phyloP scores from a whole-genome alignment of 2,113 vertebrate genomes.

The Psettodes erumei region DNA sequence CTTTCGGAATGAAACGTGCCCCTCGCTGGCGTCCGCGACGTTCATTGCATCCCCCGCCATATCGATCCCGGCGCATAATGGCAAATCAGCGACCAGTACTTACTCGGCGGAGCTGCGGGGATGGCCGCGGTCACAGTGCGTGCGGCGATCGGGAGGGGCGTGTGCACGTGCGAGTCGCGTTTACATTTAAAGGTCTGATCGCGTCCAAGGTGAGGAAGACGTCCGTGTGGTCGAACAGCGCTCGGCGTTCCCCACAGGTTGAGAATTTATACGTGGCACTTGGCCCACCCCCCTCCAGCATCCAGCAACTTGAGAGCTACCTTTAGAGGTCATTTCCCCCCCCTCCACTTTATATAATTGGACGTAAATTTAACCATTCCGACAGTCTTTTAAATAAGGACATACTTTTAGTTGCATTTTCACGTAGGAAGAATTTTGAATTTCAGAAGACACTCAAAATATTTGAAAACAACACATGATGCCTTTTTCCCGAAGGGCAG shows the following conservation, averaged over 20 bases:
- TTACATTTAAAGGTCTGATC: constrained; percentile 50
- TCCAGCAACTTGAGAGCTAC: constrained; percentile 27
- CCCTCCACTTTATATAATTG: constrained; percentile 38
- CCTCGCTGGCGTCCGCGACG: constrained; percentile 50
- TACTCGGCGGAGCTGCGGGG: constrained; percentile 43
- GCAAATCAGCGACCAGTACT: constrained; percentile 51
- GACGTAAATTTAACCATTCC: constrained; percentile 34
- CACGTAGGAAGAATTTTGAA: background rate
- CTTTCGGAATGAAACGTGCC: constrained; percentile 68
- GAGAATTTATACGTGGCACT: constrained; percentile 42
- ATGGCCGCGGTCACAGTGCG: constrained; percentile 71
- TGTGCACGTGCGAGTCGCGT: constrained; percentile 38
- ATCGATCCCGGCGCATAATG: constrained; percentile 48
- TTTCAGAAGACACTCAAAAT: constrained; percentile 23
- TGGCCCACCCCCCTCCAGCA: constrained; percentile 11
- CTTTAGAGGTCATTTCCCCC: constrained; percentile 12
- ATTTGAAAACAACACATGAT: constrained; percentile 13
- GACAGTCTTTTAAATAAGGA: constrained; percentile 8
- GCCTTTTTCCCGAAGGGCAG: constrained; percentile 18
- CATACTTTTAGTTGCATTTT: constrained; percentile 22
- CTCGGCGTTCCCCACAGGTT: constrained; percentile 56
- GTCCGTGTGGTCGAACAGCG: constrained; percentile 60
- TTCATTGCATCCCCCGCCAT: constrained; percentile 48
- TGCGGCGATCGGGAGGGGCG: constrained; percentile 49
- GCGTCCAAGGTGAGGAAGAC: constrained; percentile 54